A percentile compares a stretch with the other conserved stretches of the same genome.
phyloP scores from a whole-genome alignment of 2,797 vertebrate genomes.

The Botia almorhae region DNA sequence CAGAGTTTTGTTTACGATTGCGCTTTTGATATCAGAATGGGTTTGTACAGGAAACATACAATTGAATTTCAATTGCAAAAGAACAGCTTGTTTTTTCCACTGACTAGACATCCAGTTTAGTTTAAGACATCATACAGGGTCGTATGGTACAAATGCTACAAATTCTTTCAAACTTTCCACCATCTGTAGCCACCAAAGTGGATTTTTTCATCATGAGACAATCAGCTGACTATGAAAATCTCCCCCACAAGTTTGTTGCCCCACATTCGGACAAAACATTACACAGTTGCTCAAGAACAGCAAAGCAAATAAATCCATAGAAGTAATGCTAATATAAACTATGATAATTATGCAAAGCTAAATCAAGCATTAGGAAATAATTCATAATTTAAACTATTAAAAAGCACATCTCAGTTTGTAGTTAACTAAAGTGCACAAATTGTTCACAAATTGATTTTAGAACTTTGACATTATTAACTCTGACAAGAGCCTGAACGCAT shows the following conservation, averaged over 20 bases:
- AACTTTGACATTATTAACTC: background rate
- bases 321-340: background rate
- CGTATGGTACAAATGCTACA: conserved; percentile 26
- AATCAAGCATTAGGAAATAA: background rate
- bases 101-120: conserved; percentile 37
- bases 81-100: conserved; percentile 56
- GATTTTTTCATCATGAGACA: conserved; percentile 52
- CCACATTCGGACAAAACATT: background rate
- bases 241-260: conserved; percentile 11
- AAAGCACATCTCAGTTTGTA: background rate
- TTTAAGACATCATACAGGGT: conserved; percentile 29
- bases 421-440: too few species aligned
- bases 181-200: conserved; percentile 37
- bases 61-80: conserved; percentile 28
- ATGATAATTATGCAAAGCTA: background rate
- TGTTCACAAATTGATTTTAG: background rate
- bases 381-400: background rate
- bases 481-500: background rate
- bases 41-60: background rate
- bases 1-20: conserved; percentile 35
- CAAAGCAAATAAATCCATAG: background rate
- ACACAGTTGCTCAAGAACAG: background rate
- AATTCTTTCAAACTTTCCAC: conserved; percentile 51
- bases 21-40: conserved; percentile 33
- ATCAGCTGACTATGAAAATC: conserved; percentile 45